Base-by-base conservation (phyloP, 2,113 vertebrate genomes). In the Gambusia affinis region DNA sequence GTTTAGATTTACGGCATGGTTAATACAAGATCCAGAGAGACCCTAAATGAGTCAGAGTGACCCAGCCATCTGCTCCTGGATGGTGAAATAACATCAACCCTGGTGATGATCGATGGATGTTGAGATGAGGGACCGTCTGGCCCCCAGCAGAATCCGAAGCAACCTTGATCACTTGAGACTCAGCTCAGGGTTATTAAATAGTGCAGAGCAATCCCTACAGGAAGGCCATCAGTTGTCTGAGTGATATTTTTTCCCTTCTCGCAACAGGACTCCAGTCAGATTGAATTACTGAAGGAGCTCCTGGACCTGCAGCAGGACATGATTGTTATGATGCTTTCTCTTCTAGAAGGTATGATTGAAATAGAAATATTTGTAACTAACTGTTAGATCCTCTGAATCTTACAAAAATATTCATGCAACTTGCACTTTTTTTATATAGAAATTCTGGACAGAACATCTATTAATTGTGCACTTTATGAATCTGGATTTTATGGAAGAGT, bases 281-380 rank as follows among this genome's bases (percentile, higher is more conserved):
- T 99, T 92, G 96, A 98, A 90, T 89, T 99, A 87, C 92, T 99
- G 89, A 99, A 99, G 89, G 96, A 99, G 92, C 94, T 99, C 73
- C 93, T 99, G 90, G 98, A 99, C 93, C 95, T 99, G 64, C 95
- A 99, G 87, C 96, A 99, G 93, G 97, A 99, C 92, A 99, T 99
- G 98, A 96, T 99, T 72, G 97, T 99, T 91, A 99, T 99, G 98
- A 95, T 99, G 91, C 94, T 99, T 51, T 99, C 98, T 70, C 95
- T 99, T 80, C 94, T 99, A 84, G 98, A 99, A 98, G 98, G 98
- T 99, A 91, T n/a, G 22, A 65, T 12, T 39, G 3, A 64, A 35
- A 64, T 1, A 64, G 14, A 24, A 62, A 61, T 29, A 4, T 19
- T 8, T 54, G 24, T 54, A 24, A 19, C 22, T 7, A 24, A 54